Base-by-base conservation (phyloP, 2,888 invertebrate genomes). In the Idaea biselata region DNA sequence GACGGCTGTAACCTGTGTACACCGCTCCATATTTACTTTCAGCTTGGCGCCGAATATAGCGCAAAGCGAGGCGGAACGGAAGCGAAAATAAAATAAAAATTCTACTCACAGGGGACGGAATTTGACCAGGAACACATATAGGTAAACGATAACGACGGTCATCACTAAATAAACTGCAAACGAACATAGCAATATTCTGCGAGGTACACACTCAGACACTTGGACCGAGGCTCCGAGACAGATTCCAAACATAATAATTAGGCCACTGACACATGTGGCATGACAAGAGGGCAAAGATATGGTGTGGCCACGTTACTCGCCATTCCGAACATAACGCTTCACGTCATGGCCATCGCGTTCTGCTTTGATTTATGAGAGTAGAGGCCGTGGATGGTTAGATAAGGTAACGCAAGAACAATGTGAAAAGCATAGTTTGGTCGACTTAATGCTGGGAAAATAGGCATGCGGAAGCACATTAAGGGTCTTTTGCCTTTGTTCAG, bases 1-100 rank as follows among this genome's bases (percentile, higher is more conserved):
- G 85, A 53, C 84, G 86, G 67, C 85, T 78, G 79, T 87, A 84
- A 68, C 91, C 91, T 92, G 91, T 60, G 88, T 80, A 67, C 77
- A 75, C 65, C 62, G 70, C 60, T 44, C 44, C 44, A 44, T 44
- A 8, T 44, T 44, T 14, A 44, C 8, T 44, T 8, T 44, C 44
- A 8, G 14, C 44, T 44, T 11, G 44, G 44, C 44, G 44, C 3
- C 44, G 11, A 44, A 11, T 2, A 11, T 8, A 11, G 44, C 8
- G 44, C 44, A 11, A 44, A 44, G 44, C 44, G 44, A 44, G 11
- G 44, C 14, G 14, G 11, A 44, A 44, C 11, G 44, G 11, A 71
- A 70, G 71, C 67, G 17, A 71, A 62, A 66, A 60, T 54, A 63
- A 64, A 69, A 67, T 59, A 32, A 44, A 33, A 65, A 70, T 33